Evolutionary conservation across 2,797 vertebrate species (phyloP).

Genomic region (Dallia pectoralis): DNA sequence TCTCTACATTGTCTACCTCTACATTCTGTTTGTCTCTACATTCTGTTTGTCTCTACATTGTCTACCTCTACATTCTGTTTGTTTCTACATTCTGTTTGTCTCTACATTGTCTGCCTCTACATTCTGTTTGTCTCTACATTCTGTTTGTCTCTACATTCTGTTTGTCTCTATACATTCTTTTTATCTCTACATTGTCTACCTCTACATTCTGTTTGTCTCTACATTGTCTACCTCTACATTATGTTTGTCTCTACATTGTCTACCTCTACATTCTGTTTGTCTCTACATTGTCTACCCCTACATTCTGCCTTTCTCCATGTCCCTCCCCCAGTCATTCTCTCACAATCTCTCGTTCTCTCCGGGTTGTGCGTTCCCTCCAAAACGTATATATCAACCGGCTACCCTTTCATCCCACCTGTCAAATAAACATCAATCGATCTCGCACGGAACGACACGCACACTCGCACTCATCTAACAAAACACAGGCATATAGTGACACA

Average conservation of each 20-base stretch:
- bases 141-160: no score
- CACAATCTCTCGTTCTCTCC: not conserved
- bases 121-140: no score
- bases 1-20: no score
- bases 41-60: no score
- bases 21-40: no score
- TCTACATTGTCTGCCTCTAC: no score
- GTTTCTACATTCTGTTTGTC: no score
- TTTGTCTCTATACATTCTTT: no score
- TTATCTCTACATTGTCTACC: not conserved
- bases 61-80: no score
- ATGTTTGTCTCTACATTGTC: slow-evolving; percentile 19
- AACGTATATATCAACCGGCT: slow-evolving; percentile 18
- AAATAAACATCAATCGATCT: slow-evolving; percentile 27
- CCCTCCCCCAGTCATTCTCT: not conserved
- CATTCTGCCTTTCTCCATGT: not conserved
- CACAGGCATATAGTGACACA: not conserved
- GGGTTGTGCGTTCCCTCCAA: not conserved
- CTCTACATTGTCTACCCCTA: slow-evolving; percentile 38
- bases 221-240: no score
- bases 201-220: slow-evolving; percentile 8
- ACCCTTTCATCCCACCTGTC: slow-evolving; percentile 8
- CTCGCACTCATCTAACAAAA: not conserved
- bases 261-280: slow-evolving; percentile 18
- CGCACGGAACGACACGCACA: not conserved